Percentiles rank a stretch among this genome's conserved stretches.
Conservation (phyloP, 2,888 invertebrate species). For the Coleophora flavipennella region DNA sequence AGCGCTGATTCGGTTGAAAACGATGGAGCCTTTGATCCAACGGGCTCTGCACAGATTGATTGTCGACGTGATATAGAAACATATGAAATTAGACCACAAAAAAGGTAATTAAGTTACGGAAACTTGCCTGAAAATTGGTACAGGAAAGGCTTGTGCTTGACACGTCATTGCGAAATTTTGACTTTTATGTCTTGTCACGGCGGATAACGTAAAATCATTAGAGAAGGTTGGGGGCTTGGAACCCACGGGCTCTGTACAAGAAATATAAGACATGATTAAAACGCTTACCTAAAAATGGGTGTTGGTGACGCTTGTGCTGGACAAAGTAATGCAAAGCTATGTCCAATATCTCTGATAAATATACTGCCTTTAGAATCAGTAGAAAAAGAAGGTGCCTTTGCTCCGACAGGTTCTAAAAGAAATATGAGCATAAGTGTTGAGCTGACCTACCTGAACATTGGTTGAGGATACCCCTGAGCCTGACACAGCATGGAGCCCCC, state of each 20-base stretch:
- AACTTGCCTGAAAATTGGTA: slow-evolving; percentile 80
- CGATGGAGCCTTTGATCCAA: slow-evolving; percentile 77
- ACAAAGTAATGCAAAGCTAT: slow-evolving; percentile 75
- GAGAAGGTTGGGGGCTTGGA: slow-evolving; percentile 75
- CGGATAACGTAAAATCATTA: slow-evolving; percentile 72
- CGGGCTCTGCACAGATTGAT: slow-evolving; percentile 71
- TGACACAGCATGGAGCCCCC: slow-evolving; percentile 68
- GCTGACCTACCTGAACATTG: slow-evolving; percentile 76
- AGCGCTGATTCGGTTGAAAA: slow-evolving; percentile 78
- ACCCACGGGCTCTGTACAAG: slow-evolving; percentile 37
- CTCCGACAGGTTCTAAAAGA: slow-evolving; percentile 74
- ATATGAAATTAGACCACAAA: slow-evolving; percentile 1
- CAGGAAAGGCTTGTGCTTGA: slow-evolving; percentile 80
- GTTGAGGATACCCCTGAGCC: slow-evolving; percentile 75
- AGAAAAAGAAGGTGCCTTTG: slow-evolving; percentile 75
- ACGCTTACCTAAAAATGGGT: slow-evolving; percentile 76
- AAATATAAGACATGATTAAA: slow-evolving; percentile 13
- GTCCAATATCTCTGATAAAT: slow-evolving; percentile 70
- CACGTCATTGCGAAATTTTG: slow-evolving; percentile 77
- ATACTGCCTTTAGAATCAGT: slow-evolving; percentile 76
- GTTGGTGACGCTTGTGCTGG: slow-evolving; percentile 76
- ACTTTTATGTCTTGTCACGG: slow-evolving; percentile 69
- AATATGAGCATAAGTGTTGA: slow-evolving; percentile 13
- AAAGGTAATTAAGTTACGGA: slow-evolving; percentile 1
- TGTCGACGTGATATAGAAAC: neutral